Conservation (phyloP, 2,113 vertebrate genomes). For the Beaufortia kweichowensis region DNA sequence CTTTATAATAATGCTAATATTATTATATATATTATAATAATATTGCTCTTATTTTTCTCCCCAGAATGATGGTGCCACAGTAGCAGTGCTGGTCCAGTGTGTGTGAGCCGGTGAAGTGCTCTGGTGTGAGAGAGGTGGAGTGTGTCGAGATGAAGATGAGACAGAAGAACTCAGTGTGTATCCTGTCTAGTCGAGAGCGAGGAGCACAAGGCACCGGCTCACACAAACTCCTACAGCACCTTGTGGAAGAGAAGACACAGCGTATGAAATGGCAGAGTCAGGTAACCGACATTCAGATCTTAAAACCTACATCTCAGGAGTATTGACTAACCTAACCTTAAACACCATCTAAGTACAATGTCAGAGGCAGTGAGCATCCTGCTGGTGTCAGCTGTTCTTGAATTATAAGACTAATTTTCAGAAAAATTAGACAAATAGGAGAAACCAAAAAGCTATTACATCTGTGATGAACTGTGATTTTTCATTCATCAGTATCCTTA, state of each 20-base stretch:
- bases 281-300: slow-evolving; percentile 69
- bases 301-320: too few species aligned
- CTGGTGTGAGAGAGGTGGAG: background rate
- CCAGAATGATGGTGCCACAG: background rate
- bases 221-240: slow-evolving; percentile 88
- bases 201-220: slow-evolving; percentile 85
- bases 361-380: too few species aligned
- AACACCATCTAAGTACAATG: too few species aligned
- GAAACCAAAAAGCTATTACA: too few species aligned
- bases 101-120: background rate
- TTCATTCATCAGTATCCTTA: too few species aligned
- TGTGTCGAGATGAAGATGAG: slow-evolving; percentile 77
- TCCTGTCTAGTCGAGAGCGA: slow-evolving; percentile 89
- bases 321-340: too few species aligned
- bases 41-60: background rate
- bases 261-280: slow-evolving; percentile 99
- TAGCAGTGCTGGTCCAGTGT: background rate
- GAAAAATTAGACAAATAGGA: too few species aligned
- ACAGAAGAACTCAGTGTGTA: slow-evolving; percentile 91
- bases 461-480: too few species aligned
- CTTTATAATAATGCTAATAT: too few species aligned
- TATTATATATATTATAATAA: too few species aligned
- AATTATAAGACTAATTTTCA: too few species aligned
- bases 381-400: too few species aligned
- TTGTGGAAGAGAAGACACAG: slow-evolving; percentile 95